Conservation (phyloP, 1,140 invertebrate species). For the Zaprionus kolodkinae region DNA sequence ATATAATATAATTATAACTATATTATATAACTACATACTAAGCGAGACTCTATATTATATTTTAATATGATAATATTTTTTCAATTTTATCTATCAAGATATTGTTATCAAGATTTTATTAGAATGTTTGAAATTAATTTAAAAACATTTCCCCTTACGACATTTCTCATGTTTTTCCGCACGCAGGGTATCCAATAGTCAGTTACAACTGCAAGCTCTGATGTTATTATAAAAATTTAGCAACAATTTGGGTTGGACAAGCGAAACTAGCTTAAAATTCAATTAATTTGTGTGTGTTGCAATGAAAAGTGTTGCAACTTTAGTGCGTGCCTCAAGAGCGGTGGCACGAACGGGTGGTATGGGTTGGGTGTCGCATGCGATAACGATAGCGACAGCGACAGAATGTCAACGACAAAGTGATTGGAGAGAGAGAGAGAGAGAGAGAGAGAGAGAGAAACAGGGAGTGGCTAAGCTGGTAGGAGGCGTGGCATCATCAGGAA, state of each 20-base stretch:
- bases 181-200: neutral
- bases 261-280: slow-evolving; percentile 77
- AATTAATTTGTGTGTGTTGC: slow-evolving; percentile 78
- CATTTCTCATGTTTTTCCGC: neutral
- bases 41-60: too few relatives aligned
- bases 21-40: too few relatives aligned
- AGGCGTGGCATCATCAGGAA: slow-evolving; percentile 17
- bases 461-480: too few relatives aligned
- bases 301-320: slow-evolving; percentile 72
- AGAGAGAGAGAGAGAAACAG: neutral
- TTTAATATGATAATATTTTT: too few relatives aligned
- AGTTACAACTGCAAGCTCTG: neutral
- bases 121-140: neutral
- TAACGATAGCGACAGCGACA: slow-evolving; percentile 22
- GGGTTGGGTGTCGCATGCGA: slow-evolving; percentile 9
- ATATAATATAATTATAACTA: too few relatives aligned
- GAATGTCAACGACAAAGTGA: slow-evolving; percentile 22
- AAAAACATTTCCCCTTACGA: neutral
- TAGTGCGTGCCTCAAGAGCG: slow-evolving; percentile 58
- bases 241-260: slow-evolving; percentile 55
- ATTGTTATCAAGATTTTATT: too few relatives aligned
- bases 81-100: too few relatives aligned
- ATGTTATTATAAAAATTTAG: slow-evolving; percentile 65
- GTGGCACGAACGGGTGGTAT: neutral
- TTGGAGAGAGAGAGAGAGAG: neutral